Evolutionary conservation across 2,888 invertebrate species (phyloP).

Genomic region (Salpingus planirostris): DNA sequence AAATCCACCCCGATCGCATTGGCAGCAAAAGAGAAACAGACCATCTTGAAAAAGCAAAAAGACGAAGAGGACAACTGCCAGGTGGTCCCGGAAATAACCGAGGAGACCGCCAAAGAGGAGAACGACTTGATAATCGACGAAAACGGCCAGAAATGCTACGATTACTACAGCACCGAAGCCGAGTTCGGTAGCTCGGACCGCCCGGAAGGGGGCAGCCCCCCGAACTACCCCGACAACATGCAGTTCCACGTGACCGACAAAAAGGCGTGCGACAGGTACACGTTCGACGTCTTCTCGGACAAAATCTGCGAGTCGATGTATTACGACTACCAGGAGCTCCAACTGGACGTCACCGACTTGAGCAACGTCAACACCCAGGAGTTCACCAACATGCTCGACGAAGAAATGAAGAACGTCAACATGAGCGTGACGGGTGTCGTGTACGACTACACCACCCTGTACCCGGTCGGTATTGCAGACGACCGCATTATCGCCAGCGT

Average conservation of each 20-base stretch:
- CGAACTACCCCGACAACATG: conserved; percentile 31
- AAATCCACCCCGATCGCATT: not conserved
- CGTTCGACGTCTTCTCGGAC: conserved; percentile 30
- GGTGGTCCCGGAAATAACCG: conserved; percentile 38
- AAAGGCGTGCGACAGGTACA: conserved; percentile 28
- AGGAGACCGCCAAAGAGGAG: conserved; percentile 6
- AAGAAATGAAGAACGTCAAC: conserved; percentile 43
- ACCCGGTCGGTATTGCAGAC: conserved; percentile 24
- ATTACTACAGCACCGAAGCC: conserved; percentile 17
- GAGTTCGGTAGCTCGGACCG: conserved; percentile 23
- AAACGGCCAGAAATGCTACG: conserved; percentile 25
- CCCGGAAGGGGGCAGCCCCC: conserved; percentile 17
- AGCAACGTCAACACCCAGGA: conserved; percentile 42
- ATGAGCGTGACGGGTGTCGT: conserved; percentile 26
- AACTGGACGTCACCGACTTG: conserved; percentile 37
- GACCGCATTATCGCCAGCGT: conserved; percentile 32
- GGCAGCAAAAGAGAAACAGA: no score
- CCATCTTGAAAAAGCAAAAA: conserved; percentile 19
- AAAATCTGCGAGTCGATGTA: conserved; percentile 39
- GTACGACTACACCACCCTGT: conserved; percentile 34
- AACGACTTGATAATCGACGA: conserved; percentile 7
- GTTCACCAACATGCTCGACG: conserved; percentile 45
- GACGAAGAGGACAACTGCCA: conserved; percentile 28
- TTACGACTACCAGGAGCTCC: conserved; percentile 36
- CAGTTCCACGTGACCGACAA: conserved; percentile 30